Percentiles rank a stretch among this genome's conserved stretches.
These are phyloP conservation scores for Pterois miles DNA, from an alignment of 2,797 vertebrate species.

Conservation along the genomic window DNA sequence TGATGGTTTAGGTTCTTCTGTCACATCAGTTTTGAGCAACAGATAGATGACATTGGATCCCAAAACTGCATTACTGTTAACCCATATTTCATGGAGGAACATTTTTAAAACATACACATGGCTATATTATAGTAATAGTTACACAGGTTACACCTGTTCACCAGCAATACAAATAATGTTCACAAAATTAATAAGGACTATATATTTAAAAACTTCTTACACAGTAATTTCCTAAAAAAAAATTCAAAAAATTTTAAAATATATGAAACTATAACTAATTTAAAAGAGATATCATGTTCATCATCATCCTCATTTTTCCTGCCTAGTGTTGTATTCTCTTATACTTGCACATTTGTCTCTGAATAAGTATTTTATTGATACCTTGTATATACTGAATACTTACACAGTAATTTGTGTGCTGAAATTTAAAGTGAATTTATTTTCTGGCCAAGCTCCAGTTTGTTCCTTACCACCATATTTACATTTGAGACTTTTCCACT, in stretches of 20 bases:
- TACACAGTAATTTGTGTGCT: neutral
- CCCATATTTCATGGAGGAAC: neutral
- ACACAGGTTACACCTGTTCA: neutral
- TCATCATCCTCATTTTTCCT: neutral
- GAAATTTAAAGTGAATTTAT: neutral
- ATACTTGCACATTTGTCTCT: neutral
- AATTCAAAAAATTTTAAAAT: neutral
- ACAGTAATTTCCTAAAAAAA: neutral
- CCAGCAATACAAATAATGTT: neutral
- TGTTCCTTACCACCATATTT: neutral
- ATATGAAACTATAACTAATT: neutral
- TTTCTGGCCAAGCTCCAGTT: neutral
- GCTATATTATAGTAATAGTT: neutral
- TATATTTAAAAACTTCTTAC: neutral
- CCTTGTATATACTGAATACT: neutral
- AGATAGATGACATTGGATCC: neutral
- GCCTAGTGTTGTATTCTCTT: neutral
- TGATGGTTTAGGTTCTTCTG: too few relatives aligned
- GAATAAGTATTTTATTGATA: neutral
- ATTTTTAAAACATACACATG: neutral
- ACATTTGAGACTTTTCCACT: neutral
- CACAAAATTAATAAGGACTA: neutral
- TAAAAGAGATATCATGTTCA: neutral
- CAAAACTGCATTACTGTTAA: neutral
- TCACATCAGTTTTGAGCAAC: neutral